phyloP scores from a whole-genome alignment of 2,113 vertebrate genomes.

The Cebus imitator region DNA sequence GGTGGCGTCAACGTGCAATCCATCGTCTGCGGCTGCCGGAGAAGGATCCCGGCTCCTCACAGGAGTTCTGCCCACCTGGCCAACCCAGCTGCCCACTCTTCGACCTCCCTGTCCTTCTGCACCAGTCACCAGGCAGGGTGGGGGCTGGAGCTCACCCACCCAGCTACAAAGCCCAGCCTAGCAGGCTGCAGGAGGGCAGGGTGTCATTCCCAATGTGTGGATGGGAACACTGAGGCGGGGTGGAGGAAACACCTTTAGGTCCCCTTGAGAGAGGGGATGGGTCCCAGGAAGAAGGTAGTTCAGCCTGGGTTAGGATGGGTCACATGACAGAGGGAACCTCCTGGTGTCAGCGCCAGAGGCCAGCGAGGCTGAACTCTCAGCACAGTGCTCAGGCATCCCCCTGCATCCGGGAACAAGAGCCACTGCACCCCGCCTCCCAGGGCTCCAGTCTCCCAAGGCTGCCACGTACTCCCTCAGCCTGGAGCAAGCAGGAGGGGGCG shows the following conservation, averaged over 20 bases:
- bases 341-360: rapidly evolving
- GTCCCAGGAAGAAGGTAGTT: not conserved
- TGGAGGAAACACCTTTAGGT: not conserved
- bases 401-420: not conserved
- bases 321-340: rapidly evolving
- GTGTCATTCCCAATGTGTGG: not conserved
- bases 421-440: too few relatives aligned
- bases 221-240: not conserved
- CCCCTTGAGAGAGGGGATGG: too few relatives aligned
- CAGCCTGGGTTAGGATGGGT: not conserved
- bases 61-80: not conserved
- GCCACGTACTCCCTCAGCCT: not conserved
- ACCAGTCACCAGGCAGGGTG: rapidly evolving
- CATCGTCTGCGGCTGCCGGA: not conserved
- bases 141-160: not conserved
- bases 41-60: not conserved
- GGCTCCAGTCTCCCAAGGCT: not conserved
- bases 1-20: not conserved
- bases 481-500: not conserved
- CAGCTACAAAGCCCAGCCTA: not conserved
- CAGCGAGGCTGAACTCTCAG: not conserved
- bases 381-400: not conserved
- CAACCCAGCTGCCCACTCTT: not conserved
- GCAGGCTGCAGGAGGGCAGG: not conserved
- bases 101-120: rapidly evolving